Conservation (phyloP, 2,797 vertebrate species). For the Brotula barbata region DNA sequence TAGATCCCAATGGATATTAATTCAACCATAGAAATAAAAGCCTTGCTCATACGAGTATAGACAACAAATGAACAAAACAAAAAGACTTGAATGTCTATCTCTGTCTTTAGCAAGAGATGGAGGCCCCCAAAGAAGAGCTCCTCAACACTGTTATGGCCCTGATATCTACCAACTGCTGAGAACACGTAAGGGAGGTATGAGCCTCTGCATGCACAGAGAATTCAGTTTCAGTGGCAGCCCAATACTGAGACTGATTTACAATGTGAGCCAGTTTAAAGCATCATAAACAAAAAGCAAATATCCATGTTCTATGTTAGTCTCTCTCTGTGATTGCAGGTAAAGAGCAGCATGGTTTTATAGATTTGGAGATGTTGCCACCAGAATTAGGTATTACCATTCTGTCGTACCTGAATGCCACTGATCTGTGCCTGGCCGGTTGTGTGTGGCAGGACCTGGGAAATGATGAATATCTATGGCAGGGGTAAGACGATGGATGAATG, state of each 20-base stretch:
- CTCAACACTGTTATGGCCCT: conserved; percentile 78
- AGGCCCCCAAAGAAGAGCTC: conserved; percentile 67
- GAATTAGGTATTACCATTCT: conserved; percentile 97
- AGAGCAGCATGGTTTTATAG: conserved; percentile 91
- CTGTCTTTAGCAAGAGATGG: conserved; percentile 65
- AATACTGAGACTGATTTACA: no score
- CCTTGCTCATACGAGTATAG: no score
- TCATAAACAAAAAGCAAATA: no score
- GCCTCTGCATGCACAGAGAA: neutral
- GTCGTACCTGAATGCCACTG: conserved; percentile 97
- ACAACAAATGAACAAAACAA: neutral
- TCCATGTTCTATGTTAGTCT: neutral
- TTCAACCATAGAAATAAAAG: no score
- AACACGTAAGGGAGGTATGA: conserved; percentile 73
- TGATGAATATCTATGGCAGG: conserved; percentile 98
- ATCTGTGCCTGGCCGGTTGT: conserved; percentile 95
- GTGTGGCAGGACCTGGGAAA: conserved; percentile 97
- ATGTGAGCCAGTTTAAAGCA: no score
- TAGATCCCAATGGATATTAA: no score
- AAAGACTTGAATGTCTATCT: neutral
- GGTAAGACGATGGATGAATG: conserved; percentile 74
- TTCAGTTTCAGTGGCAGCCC: no score
- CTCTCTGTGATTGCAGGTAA: conserved; percentile 65
- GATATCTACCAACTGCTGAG: conserved; percentile 93
- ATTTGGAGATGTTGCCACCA: conserved; percentile 95